These are phyloP conservation scores for Sesamia nonagrioides DNA, from an alignment of 1,140 invertebrate genomes.

Conservation along the genomic window DNA sequence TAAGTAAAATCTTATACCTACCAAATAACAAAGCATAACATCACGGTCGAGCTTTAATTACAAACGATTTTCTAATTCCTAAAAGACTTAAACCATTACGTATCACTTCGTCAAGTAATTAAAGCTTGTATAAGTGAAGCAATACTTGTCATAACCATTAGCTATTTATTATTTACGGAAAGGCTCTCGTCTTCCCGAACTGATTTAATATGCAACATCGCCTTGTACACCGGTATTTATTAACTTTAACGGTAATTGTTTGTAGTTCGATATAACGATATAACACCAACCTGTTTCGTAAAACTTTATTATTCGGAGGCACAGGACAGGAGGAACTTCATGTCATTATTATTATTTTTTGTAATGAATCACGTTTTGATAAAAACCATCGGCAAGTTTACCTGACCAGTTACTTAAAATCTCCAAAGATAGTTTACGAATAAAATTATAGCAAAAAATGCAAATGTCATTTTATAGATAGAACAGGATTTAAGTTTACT, in stretches of 20 bases:
- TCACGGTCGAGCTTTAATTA: background rate
- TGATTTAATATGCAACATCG: conserved; percentile 69
- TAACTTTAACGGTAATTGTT: conserved; percentile 62
- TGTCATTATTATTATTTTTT: conserved; percentile 8
- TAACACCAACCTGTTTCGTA: conserved; percentile 28
- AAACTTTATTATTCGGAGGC: conserved; percentile 14
- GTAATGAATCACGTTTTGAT: conserved; percentile 38
- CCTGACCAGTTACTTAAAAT: conserved; percentile 39
- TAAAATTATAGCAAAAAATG: conserved; percentile 60
- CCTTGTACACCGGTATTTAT: conserved; percentile 59
- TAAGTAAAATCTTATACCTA: no score
- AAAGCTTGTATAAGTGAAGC: conserved; percentile 64
- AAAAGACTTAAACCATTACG: conserved; percentile 52
- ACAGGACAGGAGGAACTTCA: conserved; percentile 19
- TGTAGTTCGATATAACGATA: conserved; percentile 50
- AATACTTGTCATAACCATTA: conserved; percentile 65
- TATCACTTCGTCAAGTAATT: conserved; percentile 65
- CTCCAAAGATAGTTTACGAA: conserved; percentile 44
- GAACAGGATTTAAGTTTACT: conserved; percentile 77
- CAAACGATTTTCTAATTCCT: conserved; percentile 57
- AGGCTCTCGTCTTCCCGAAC: conserved; percentile 59
- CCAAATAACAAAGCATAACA: no score
- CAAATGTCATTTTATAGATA: conserved; percentile 71
- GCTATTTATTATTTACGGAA: conserved; percentile 64
- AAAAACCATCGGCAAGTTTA: conserved; percentile 11